phyloP scores from a whole-genome alignment of 1,140 invertebrate genomes.

The Schlechtendalia chinensis region DNA sequence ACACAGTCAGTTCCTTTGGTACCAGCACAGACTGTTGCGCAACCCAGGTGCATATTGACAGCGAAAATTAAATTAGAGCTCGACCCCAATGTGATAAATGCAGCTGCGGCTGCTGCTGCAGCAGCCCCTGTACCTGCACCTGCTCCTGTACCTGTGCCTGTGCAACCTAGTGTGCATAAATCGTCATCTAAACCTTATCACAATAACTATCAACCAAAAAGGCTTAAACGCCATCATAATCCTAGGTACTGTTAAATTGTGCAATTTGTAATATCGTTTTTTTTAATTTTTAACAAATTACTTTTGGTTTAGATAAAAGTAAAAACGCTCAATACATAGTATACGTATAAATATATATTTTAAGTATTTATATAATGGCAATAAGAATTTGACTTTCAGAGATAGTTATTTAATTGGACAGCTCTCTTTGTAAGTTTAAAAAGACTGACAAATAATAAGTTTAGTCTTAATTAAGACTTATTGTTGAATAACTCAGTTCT shows the following conservation, averaged over 20 bases:
- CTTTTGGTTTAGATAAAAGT: slow-evolving; percentile 5
- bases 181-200: slow-evolving; percentile 18
- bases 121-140: too few relatives aligned
- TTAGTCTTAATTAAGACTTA: slow-evolving; percentile 35
- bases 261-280: slow-evolving; percentile 44
- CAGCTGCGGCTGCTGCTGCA: not conserved
- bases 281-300: slow-evolving; percentile 40
- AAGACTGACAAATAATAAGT: slow-evolving; percentile 43
- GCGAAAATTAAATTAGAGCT: slow-evolving; percentile 40
- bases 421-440: slow-evolving; percentile 47
- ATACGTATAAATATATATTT: slow-evolving; percentile 13
- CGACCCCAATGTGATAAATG: slow-evolving; percentile 21
- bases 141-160: too few relatives aligned
- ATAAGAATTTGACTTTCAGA: slow-evolving; percentile 13
- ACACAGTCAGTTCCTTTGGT: slow-evolving; percentile 19
- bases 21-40: not conserved
- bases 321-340: slow-evolving; percentile 30
- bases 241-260: slow-evolving; percentile 38
- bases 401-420: slow-evolving; percentile 32
- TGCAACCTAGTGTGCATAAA: slow-evolving; percentile 29
- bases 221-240: slow-evolving; percentile 37
- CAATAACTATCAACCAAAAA: slow-evolving; percentile 33
- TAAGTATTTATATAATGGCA: slow-evolving; percentile 28
- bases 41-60: slow-evolving; percentile 25
- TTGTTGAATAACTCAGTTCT: slow-evolving; percentile 28